Base-by-base conservation (phyloP, 2,888 invertebrate genomes). In the Tachystola acroxantha region DNA sequence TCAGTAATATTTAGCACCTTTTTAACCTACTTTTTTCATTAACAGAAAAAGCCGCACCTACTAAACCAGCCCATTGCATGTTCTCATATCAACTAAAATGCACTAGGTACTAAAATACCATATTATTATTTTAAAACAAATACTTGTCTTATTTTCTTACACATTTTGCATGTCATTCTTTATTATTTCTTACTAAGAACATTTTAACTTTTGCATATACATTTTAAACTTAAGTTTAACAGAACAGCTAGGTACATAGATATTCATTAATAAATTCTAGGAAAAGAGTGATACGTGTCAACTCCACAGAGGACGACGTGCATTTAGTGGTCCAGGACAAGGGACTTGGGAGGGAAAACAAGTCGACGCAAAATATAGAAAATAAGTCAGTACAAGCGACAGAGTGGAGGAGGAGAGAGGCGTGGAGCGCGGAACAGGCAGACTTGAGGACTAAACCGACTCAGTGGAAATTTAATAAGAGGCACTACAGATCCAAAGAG, bases 341-440 rank as follows among this genome's bases (percentile, higher is more conserved):
- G 74, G 91, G 90, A 84, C 87, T 89, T 76, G 89, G 89, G 68
- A 90, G 89, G 79, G 92, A 92, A 87, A 92, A 90, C 88, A 93
- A 93, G 88, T 91, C 92, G 70, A 92, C 91, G 73, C 93, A 93
- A 89, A 92, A 84, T 76, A 60, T 79, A 78, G 82, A 92, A 86
- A 92, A 90, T 88, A 93, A 93, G 81, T 91, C 92, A 58, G 89
- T 93, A 70, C 92, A 92, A 89, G 90, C 91, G 56, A 91, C 90
- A 46, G 93, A 93, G 68, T 93, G 93, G 93, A 91, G 92, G 61
- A 88, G 92, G 66, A 90, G 93, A 64, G 95, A 95, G 88, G 95
- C 95, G 19, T 96, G 95, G 95, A 94, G 94, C 60, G 94, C 94
- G 26, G 94, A 94, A 71, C 91, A 89, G 61, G 78, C 88, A 63